A percentile compares a stretch with the other conserved stretches of the same genome.
These are phyloP conservation scores for Melanotaenia pygmaea DNA, from an alignment of 2,797 vertebrate genomes.

Conservation along the genomic window DNA sequence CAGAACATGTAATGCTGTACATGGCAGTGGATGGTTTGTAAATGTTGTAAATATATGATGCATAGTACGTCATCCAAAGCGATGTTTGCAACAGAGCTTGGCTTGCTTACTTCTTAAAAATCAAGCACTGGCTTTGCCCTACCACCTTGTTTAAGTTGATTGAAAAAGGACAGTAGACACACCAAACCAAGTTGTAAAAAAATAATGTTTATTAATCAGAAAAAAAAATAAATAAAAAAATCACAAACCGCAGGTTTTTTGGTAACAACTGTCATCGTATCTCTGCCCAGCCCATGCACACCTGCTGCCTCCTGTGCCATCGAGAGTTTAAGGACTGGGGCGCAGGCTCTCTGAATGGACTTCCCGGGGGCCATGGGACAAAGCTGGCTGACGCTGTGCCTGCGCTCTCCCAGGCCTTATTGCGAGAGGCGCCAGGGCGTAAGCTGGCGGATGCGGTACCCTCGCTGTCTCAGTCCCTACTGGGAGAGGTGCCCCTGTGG, in stretches of 20 bases:
- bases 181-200: background rate
- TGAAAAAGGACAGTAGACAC: background rate
- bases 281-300: constrained; percentile 89
- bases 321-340: constrained; percentile 98
- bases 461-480: constrained; percentile 94
- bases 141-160: background rate
- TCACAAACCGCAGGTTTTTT: background rate
- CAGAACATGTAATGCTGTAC: background rate
- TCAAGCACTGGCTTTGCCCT: background rate
- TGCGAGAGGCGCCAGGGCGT: constrained; percentile 91
- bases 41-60: background rate
- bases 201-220: background rate
- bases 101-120: background rate
- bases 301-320: constrained; percentile 97
- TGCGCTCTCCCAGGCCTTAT: constrained; percentile 93
- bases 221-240: too few species aligned
- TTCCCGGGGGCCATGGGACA: constrained; percentile 88
- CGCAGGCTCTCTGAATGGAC: constrained; percentile 89
- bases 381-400: constrained; percentile 89
- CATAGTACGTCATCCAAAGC: background rate
- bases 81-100: background rate
- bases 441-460: constrained; percentile 95
- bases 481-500: constrained; percentile 98
- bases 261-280: constrained; percentile 22
- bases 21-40: background rate